Evolutionary conservation across 1,140 invertebrate species (phyloP), one percentile per base, ranked within the genome.

Genomic region (Aphaenogaster floridana): DNA sequence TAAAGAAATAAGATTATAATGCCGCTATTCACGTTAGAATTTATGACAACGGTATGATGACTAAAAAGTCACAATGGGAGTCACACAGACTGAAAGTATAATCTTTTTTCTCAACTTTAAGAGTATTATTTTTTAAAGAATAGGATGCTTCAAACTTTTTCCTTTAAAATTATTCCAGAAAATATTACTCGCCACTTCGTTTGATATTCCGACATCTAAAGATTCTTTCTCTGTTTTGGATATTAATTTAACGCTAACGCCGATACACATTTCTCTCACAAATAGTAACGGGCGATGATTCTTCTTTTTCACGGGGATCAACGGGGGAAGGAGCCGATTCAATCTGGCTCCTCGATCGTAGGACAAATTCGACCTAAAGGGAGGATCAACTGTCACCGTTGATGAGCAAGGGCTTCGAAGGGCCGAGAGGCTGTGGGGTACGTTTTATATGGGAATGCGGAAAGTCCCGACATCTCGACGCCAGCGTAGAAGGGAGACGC

Each of bases 401-500:
- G 94, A 93, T 91, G 93, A 94, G 93, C 88, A 88, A 88, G 81
- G 91, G 86, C 87, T 91, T 77, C 86, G 87, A 90, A 84, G 89
- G 81, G 74, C 77, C 78, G 84, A 52, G 86, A 61, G 69, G 81
- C 63, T 88, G 90, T 86, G 86, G 87, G 84, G 66, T 86, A 77
- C 84, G 87, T 91, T 92, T 91, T 93, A 92, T 91, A 91, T 89
- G 90, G 61, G 91, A 87, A 84, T 87, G 88, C 71, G 90, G 89
- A 64, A 91, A 94, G 86, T 90, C 90, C 91, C 95, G 94, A 95
- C 94, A 94, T 95, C 93, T 94, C 91, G 94, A 94, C 94, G 94
- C 94, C 94, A 93, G 80, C 80, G 88, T 91, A 89, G 88, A 89
- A 88, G 93, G 93, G 92, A 93, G 92, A 92, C 84, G 89, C 92